A percentile compares a stretch with the other conserved stretches of the same genome.
Evolutionary conservation across 2,797 vertebrate species (phyloP).

Genomic region (Sphenopsis melanotis): DNA sequence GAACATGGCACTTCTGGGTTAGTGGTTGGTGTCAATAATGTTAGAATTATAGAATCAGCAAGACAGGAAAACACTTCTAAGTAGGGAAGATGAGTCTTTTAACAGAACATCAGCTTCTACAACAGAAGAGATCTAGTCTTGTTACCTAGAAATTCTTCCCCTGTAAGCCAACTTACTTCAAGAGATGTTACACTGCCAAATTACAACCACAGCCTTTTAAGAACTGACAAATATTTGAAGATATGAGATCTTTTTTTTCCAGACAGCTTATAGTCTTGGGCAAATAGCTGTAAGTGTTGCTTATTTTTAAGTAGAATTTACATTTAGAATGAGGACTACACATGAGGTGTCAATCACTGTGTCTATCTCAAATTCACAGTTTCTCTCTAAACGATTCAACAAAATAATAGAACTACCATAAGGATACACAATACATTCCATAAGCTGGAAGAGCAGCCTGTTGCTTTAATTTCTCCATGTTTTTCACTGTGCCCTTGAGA

Average conservation of each 20-base stretch:
- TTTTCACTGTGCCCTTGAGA: background rate
- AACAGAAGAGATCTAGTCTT: background rate
- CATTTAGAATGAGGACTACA: background rate
- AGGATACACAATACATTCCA: rapidly evolving
- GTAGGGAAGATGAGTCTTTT: background rate
- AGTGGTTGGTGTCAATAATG: background rate
- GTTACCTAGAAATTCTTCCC: background rate
- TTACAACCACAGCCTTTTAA: background rate
- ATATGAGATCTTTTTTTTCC: background rate
- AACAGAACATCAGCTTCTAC: background rate
- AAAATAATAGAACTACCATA: background rate
- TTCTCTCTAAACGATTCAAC: background rate
- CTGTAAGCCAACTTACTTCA: background rate
- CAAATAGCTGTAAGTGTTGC: background rate
- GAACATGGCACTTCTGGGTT: background rate
- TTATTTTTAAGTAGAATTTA: background rate
- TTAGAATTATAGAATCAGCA: background rate
- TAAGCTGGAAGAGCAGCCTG: background rate
- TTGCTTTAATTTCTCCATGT: background rate
- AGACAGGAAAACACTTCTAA: background rate
- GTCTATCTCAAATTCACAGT: background rate
- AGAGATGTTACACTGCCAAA: background rate
- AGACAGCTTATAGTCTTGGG: background rate
- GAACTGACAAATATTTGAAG: background rate
- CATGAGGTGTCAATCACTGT: background rate